These are phyloP conservation scores for Naja naja DNA, from an alignment of 2,113 vertebrate species.

Conservation along the genomic window DNA sequence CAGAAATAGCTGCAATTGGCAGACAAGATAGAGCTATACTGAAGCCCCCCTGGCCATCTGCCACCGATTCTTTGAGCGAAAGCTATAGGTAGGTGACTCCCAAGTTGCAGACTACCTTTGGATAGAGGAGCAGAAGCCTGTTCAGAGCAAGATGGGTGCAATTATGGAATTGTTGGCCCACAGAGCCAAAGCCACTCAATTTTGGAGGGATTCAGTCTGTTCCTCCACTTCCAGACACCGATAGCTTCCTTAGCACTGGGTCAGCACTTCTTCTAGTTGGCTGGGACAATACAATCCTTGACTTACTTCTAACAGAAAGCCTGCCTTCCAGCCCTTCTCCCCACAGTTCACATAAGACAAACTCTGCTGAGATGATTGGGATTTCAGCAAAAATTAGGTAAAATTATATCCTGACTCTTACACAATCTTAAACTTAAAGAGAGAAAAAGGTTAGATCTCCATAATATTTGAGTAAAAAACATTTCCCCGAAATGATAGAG, in stretches of 20 bases:
- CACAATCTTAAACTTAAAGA: not conserved
- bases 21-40: not conserved
- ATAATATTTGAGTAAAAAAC: not conserved
- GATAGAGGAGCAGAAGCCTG: not conserved
- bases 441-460: not conserved
- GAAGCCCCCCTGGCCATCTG: not conserved
- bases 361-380: not conserved
- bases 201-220: not conserved
- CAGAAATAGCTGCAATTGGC: not conserved
- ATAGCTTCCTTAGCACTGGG: not conserved
- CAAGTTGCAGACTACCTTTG: not conserved
- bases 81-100: not conserved
- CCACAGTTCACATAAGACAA: not conserved
- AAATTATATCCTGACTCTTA: not conserved
- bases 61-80: not conserved
- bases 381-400: not conserved
- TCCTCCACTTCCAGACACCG: not conserved
- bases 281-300: not conserved
- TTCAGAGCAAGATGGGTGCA: not conserved
- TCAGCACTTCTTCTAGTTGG: not conserved
- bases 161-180: not conserved
- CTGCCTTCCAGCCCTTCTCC: not conserved
- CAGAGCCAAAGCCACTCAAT: not conserved
- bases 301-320: not conserved
- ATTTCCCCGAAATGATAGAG: not conserved